Evolutionary conservation across 2,797 vertebrate species (phyloP).

Genomic region (Sternotherus odoratus): DNA sequence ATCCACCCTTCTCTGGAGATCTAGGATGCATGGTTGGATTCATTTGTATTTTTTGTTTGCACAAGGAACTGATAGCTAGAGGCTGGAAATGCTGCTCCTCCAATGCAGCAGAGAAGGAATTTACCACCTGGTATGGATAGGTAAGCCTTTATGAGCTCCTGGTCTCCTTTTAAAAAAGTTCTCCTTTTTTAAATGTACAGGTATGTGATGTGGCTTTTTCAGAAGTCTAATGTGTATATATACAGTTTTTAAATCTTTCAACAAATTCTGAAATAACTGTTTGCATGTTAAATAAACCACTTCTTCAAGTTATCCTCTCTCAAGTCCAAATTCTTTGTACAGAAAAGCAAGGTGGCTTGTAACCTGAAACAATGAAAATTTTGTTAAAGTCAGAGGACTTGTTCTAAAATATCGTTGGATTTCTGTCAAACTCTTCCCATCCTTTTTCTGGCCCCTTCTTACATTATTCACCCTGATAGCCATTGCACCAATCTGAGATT

Average conservation of each 20-base stretch:
- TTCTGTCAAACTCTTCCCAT: neutral
- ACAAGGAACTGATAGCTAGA: neutral
- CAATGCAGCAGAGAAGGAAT: neutral
- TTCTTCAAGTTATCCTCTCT: constrained; percentile 24
- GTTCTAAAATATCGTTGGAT: neutral
- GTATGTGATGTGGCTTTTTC: neutral
- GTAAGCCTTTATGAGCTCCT: neutral
- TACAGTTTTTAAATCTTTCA: constrained; percentile 5
- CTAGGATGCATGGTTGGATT: neutral
- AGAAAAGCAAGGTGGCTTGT: constrained; percentile 92
- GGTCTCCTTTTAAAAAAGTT: too few species aligned
- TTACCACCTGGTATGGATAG: neutral
- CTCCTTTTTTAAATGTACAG: neutral
- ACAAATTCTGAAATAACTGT: neutral
- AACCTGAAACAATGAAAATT: constrained; percentile 81
- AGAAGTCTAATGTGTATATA: neutral
- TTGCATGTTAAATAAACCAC: neutral
- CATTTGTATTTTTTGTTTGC: neutral
- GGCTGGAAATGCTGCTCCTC: neutral
- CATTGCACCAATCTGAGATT: neutral
- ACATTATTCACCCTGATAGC: neutral
- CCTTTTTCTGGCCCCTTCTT: neutral
- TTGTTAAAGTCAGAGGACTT: neutral
- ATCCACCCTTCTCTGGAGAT: accelerated
- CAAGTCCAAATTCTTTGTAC: constrained; percentile 86